These are phyloP conservation scores for Drosophila meridionalis DNA, from an alignment of 2,888 invertebrate species.

Conservation along the genomic window DNA sequence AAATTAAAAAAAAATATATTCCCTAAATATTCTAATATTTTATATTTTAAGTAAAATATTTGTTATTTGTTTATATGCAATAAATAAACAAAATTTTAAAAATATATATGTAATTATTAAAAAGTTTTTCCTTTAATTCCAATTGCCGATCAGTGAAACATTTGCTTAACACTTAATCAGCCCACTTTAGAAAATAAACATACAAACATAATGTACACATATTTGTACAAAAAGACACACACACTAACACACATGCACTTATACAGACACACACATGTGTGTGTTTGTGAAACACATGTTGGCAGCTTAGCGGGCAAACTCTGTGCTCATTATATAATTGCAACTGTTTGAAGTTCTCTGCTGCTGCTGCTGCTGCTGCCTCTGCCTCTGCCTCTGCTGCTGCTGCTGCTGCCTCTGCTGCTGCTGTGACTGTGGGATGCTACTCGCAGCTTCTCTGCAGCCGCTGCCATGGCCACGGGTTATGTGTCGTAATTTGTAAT, in stretches of 20 bases:
- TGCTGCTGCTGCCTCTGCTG: neutral
- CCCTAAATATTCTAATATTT: no score
- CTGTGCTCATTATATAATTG: slow-evolving; percentile 71
- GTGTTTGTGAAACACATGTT: slow-evolving; percentile 30
- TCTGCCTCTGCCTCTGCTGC: neutral
- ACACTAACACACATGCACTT: slow-evolving; percentile 3
- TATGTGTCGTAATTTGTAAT: slow-evolving; percentile 76
- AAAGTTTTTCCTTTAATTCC: no score
- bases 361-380: slow-evolving; percentile 2
- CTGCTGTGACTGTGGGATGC: slow-evolving; percentile 25
- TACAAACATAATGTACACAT: slow-evolving; percentile 23
- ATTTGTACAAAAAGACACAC: neutral
- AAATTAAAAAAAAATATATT: no score
- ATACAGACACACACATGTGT: slow-evolving; percentile 11
- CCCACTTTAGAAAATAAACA: slow-evolving; percentile 37
- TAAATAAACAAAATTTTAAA: no score
- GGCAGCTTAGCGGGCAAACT: slow-evolving; percentile 46
- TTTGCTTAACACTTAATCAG: slow-evolving; percentile 21
- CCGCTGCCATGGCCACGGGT: slow-evolving; percentile 56
- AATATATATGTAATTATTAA: no score
- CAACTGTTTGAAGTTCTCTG: slow-evolving; percentile 72
- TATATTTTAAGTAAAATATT: no score
- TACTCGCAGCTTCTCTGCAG: slow-evolving; percentile 24
- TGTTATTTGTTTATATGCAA: no score
- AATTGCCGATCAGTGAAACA: neutral